Evolutionary conservation across 1,140 invertebrate species (phyloP).

Genomic region (Cryptotermes secundus): DNA sequence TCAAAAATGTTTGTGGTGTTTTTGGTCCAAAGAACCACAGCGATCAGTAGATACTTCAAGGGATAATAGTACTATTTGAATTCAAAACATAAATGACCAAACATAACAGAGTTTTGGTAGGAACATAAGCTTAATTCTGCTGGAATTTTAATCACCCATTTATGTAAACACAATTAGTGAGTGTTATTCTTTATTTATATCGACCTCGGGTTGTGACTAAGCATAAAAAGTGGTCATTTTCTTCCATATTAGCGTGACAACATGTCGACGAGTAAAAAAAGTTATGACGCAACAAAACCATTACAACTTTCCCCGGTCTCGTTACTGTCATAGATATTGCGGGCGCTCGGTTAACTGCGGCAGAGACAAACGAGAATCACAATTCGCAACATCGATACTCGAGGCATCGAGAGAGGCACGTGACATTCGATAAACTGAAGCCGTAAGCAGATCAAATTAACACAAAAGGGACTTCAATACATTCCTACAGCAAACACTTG

Average conservation of each 20-base stretch:
- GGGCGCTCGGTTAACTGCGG: background rate
- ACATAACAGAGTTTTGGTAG: background rate
- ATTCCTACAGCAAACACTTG: too few relatives aligned
- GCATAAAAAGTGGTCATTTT: conserved; percentile 14
- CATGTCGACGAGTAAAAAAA: background rate
- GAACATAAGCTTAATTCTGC: background rate
- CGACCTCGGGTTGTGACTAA: background rate
- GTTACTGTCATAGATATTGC: background rate
- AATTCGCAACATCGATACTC: background rate
- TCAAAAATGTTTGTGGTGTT: background rate
- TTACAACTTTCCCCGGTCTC: background rate
- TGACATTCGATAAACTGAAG: background rate
- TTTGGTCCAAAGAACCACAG: background rate
- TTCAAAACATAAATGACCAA: background rate
- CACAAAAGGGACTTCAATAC: too few relatives aligned
- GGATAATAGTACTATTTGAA: background rate
- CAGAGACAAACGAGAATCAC: background rate
- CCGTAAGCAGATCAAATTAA: too few relatives aligned
- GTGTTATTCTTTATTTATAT: conserved; percentile 1
- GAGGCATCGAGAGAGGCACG: background rate
- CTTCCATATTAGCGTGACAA: background rate
- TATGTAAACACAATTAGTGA: conserved; percentile 1
- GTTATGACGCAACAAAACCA: background rate
- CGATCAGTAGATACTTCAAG: background rate
- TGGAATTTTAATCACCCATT: background rate